phyloP scores from a whole-genome alignment of 2,888 invertebrate species.

The Bugulina stolonifera region DNA sequence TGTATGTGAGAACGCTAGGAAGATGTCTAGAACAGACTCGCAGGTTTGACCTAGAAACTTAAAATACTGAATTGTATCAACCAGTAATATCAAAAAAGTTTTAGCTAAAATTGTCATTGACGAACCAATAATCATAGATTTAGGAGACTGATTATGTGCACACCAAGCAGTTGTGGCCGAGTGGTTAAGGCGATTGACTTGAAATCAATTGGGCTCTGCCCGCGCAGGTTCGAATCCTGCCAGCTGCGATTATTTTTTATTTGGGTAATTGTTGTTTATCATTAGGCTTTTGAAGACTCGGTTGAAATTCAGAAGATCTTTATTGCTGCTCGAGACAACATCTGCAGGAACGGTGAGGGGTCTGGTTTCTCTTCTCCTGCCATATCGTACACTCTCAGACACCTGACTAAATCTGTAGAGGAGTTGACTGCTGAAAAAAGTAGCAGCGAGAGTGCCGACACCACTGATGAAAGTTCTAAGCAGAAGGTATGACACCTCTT shows the following conservation, averaged over 20 bases:
- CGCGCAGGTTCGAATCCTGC: no score
- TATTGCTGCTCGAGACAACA: conserved; percentile 63
- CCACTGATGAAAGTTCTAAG: background rate
- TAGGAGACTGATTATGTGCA: no score
- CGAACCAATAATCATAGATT: no score
- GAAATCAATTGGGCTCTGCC: no score
- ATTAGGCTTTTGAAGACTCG: conserved; percentile 82
- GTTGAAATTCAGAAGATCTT: conserved; percentile 87
- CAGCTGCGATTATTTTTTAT: no score
- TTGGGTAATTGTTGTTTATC: background rate
- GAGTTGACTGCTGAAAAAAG: conserved; percentile 13
- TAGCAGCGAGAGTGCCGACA: background rate
- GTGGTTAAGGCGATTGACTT: no score
- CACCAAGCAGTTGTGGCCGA: no score
- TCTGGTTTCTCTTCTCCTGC: conserved; percentile 73
- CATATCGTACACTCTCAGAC: conserved; percentile 69
- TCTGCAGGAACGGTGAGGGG: conserved; percentile 72
- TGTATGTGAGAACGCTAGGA: conserved; percentile 80
- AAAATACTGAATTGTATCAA: no score
- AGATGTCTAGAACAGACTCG: conserved; percentile 82
- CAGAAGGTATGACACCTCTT: background rate
- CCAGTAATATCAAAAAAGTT: no score
- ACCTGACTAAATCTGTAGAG: conserved; percentile 56
- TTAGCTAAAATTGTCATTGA: no score
- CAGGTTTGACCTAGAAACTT: no score